Conservation (phyloP, 2,797 vertebrate genomes). For the Valencia hispanica region DNA sequence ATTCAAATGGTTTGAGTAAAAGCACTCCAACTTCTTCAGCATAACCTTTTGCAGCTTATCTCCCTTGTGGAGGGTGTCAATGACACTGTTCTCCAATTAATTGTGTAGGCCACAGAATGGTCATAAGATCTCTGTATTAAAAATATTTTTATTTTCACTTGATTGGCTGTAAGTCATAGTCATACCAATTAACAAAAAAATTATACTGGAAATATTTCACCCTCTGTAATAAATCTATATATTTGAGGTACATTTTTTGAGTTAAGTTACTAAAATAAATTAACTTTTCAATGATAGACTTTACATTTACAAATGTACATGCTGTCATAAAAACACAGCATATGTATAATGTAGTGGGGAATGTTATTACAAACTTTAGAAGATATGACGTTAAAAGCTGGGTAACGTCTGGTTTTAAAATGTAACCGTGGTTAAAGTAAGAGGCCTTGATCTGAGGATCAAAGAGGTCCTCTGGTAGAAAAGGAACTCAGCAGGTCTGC, state of each 20-base stretch:
- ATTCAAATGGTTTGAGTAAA: neutral
- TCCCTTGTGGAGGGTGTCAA: neutral
- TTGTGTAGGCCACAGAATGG: neutral
- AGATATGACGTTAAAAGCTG: neutral
- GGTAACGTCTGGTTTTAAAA: neutral
- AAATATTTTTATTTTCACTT: neutral
- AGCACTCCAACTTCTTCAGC: neutral
- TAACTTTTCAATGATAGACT: neutral
- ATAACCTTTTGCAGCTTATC: neutral
- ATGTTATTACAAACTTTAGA: neutral
- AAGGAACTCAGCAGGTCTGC: neutral
- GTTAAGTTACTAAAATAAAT: neutral
- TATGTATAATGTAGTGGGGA: too few species aligned
- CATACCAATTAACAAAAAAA: too few species aligned
- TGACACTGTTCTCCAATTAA: neutral
- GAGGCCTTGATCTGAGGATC: neutral
- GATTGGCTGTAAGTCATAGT: neutral
- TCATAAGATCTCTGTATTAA: neutral
- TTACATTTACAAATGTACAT: neutral
- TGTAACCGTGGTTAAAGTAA: neutral
- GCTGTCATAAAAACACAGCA: neutral
- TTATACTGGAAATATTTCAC: neutral
- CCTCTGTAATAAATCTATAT: neutral
- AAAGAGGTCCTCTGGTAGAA: neutral
- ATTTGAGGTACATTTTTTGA: neutral